These are phyloP conservation scores for Didymodactylos carnosus DNA, from an alignment of 2,888 invertebrate species.

Conservation along the genomic window DNA sequence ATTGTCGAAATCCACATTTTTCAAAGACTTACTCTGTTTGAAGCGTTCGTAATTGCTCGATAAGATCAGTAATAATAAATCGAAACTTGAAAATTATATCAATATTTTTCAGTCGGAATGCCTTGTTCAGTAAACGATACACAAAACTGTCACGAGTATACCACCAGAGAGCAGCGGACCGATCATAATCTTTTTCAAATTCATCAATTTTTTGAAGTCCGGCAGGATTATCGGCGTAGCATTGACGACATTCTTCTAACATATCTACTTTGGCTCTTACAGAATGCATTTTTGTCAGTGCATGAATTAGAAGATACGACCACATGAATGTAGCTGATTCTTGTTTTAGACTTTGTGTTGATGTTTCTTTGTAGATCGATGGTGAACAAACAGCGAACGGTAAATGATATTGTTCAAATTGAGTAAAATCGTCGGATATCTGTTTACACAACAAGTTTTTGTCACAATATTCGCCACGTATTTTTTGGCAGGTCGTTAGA, in stretches of 20 bases:
- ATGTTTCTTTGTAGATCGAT: neutral
- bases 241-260: neutral
- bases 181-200: neutral
- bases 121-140: neutral
- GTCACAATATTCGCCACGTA: neutral
- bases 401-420: neutral
- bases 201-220: neutral
- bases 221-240: neutral
- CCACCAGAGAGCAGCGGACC: neutral
- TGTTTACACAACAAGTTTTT: neutral
- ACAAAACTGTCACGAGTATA: neutral
- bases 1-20: neutral
- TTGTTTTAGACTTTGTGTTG: neutral
- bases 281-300: neutral
- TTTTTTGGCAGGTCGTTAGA: neutral
- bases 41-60: neutral
- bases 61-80: neutral
- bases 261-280: neutral
- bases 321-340: neutral
- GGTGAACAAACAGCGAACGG: neutral
- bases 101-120: neutral
- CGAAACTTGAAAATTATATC: neutral
- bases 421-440: neutral
- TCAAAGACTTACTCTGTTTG: neutral
- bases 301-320: neutral